Evolutionary conservation across 2,888 invertebrate species (phyloP), one percentile per base, ranked within the genome.

Genomic region (Pinctada fucata): DNA sequence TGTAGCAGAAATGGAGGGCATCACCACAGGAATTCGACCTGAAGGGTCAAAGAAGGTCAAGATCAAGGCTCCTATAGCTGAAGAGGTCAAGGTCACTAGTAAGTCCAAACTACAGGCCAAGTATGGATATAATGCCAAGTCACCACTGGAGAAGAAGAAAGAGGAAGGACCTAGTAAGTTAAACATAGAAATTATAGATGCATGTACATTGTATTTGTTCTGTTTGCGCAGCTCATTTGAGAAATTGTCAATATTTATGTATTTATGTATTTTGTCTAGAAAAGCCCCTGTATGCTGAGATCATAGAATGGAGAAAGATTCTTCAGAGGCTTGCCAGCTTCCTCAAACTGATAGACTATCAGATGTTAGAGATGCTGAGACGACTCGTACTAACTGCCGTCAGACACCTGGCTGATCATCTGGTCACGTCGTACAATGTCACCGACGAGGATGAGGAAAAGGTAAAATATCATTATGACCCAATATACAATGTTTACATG

Each of bases 1-100:
- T 82, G 92, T 92, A 48, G 92, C 92, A 48, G 92, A 92, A 81
- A 91, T 91, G 91, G 92, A 92, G 74, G 92, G 92, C 3, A 88
- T 92, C 2, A 89, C 90, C 3, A 87, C 88, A 72, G 92, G 91
- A 13, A 91, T 92, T 64, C 75, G 89, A 72, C 84, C 85, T 50
- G 88, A 87, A n/a, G 82, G 83, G 16, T 82, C 86, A 8, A 85
- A 87, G 52, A 86, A 85, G 76, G 88, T 87, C 45, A 85, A 84
- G 65, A 83, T 88, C 65, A 85, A 88, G 66, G 82, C 86, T 1
- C 86, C 87, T 16, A 72, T 79, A 51, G 73, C 77, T 47, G 74
- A 79, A 5, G 83, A 82, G 16, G 75, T 70, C 0, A 77, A 74
- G n/a, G 52, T 83, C 3, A 80, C 79, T 58, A 83, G 76, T 71